These are phyloP conservation scores for Eupithecia centaureata DNA, from an alignment of 2,888 invertebrate species.

Conservation along the genomic window DNA sequence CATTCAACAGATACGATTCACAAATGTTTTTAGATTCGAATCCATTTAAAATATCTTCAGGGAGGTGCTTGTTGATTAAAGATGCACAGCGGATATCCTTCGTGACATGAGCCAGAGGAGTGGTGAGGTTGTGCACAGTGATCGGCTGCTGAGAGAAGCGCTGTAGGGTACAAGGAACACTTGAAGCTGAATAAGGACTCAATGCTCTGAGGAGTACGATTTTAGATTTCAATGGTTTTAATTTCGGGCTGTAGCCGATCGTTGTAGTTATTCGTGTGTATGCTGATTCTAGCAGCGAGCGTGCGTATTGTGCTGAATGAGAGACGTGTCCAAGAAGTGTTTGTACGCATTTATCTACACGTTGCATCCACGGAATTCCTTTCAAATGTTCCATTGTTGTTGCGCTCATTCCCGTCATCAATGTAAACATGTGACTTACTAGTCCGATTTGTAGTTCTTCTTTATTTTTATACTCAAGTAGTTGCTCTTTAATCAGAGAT, in stretches of 20 bases:
- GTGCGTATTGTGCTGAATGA: slow-evolving; percentile 62
- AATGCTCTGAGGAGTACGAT: slow-evolving; percentile 50
- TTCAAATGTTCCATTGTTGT: slow-evolving; percentile 40
- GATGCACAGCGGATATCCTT: slow-evolving; percentile 45
- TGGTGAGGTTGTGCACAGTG: slow-evolving; percentile 47
- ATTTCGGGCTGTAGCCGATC: slow-evolving; percentile 37
- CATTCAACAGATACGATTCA: slow-evolving; percentile 55
- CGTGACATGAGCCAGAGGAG: slow-evolving; percentile 27
- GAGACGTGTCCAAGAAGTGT: slow-evolving; percentile 55
- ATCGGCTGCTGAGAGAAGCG: slow-evolving; percentile 49
- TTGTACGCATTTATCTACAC: slow-evolving; percentile 52
- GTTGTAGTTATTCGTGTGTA: slow-evolving; percentile 48
- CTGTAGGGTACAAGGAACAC: slow-evolving; percentile 29
- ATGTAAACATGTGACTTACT: slow-evolving; percentile 55
- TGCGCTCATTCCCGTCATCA: slow-evolving; percentile 47
- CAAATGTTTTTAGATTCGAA: slow-evolving; percentile 59
- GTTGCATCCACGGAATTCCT: slow-evolving; percentile 47
- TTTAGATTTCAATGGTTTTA: slow-evolving; percentile 49
- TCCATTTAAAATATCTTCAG: slow-evolving; percentile 46
- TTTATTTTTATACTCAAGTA: slow-evolving; percentile 48
- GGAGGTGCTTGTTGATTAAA: slow-evolving; percentile 58
- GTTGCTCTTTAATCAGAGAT: slow-evolving; percentile 47
- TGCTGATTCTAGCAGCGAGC: slow-evolving; percentile 53
- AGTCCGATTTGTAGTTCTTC: slow-evolving; percentile 57
- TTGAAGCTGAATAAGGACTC: slow-evolving; percentile 26